Conservation (phyloP, 1,140 invertebrate genomes). For the Panagrolaimus sp. region DNA sequence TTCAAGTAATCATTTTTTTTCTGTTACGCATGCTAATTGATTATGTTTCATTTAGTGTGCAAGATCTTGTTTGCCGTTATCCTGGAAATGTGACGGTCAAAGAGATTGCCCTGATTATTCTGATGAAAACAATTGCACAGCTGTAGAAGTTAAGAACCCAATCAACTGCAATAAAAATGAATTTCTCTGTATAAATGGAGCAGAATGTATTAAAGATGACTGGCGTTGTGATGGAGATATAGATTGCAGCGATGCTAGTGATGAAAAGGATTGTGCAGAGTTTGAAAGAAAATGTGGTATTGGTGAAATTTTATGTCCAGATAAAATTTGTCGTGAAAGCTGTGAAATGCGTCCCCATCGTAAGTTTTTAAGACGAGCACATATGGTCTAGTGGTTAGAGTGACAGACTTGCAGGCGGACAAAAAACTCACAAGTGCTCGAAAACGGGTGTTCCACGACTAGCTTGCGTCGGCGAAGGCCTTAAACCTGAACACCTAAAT, state of each 20-base stretch:
- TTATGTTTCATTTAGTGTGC: not conserved
- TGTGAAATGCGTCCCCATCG: too few species aligned
- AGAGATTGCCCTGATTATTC: slow-evolving; percentile 39
- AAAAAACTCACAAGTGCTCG: not conserved
- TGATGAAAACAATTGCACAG: slow-evolving; percentile 34
- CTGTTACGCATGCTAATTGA: too few species aligned
- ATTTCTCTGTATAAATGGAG: slow-evolving; percentile 65
- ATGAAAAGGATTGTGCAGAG: slow-evolving; percentile 65
- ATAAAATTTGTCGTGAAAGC: slow-evolving; percentile 8
- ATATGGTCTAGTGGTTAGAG: too few species aligned
- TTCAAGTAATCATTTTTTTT: slow-evolving; percentile 10
- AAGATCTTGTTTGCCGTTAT: slow-evolving; percentile 70
- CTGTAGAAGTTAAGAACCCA: slow-evolving; percentile 28
- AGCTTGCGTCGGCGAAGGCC: too few species aligned
- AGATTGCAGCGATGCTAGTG: slow-evolving; percentile 71
- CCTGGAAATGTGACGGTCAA: slow-evolving; percentile 69
- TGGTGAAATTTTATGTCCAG: slow-evolving; percentile 13
- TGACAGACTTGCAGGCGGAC: too few species aligned
- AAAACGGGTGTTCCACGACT: too few species aligned
- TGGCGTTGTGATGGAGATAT: slow-evolving; percentile 65
- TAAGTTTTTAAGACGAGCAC: too few species aligned
- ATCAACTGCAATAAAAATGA: slow-evolving; percentile 25
- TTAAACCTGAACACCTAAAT: too few species aligned
- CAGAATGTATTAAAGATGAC: slow-evolving; percentile 66
- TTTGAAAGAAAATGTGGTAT: not conserved